These are phyloP conservation scores for Rhinoderma darwinii DNA, from an alignment of 2,113 vertebrate species.

Conservation along the genomic window DNA sequence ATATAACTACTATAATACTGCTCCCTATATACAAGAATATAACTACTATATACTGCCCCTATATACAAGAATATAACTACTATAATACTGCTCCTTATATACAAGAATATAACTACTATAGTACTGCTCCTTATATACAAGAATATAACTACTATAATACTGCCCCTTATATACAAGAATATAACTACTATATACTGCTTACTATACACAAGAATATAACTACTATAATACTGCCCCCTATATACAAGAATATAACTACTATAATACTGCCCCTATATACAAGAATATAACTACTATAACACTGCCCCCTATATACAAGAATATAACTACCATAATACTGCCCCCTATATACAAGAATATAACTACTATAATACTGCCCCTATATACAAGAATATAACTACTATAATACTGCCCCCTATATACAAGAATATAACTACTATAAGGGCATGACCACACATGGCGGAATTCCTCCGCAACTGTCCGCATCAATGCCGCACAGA, in stretches of 20 bases:
- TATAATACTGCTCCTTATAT: not conserved
- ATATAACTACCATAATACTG: no score
- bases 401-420: not conserved
- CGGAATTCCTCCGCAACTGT: no score
- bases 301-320: no score
- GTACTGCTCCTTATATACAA: not conserved
- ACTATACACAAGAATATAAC: not conserved
- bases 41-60: no score
- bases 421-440: constrained; percentile 4
- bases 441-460: no score
- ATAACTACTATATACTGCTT: not conserved
- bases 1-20: not conserved
- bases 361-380: not conserved
- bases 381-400: not conserved
- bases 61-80: no score
- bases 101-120: not conserved
- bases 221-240: not conserved
- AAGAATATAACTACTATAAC: no score
- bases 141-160: not conserved
- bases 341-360: no score
- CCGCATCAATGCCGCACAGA: no score
- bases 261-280: not conserved
- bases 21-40: not conserved
- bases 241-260: not conserved
- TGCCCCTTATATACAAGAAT: not conserved